Evolutionary conservation across 2,797 vertebrate genomes (phyloP).

Genomic region (Squalus acanthias): DNA sequence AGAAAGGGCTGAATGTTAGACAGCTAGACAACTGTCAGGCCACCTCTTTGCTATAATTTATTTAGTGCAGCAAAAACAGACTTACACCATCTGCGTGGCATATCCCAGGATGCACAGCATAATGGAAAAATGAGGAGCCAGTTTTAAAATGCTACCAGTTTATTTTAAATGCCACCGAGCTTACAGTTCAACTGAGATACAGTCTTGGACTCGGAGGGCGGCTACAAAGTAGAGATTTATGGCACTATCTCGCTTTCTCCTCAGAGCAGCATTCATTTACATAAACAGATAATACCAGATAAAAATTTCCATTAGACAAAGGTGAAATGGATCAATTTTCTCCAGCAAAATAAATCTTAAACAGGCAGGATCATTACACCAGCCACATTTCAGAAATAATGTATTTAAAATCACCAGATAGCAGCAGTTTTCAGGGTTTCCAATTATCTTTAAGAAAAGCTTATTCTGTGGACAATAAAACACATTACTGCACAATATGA

Average conservation of each 20-base stretch:
- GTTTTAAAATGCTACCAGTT: conserved; percentile 35
- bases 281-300: conserved; percentile 99
- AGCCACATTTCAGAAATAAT: conserved; percentile 97
- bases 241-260: conserved; percentile 77
- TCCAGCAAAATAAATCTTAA: conserved; percentile 99
- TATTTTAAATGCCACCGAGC: conserved; percentile 21
- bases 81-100: conserved; percentile 30
- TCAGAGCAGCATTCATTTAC: conserved; percentile 91
- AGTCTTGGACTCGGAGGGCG: conserved; percentile 30
- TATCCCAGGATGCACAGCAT: conserved; percentile 33
- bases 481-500: conserved; percentile 99
- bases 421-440: conserved; percentile 95
- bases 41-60: conserved; percentile 43
- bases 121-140: conserved; percentile 35
- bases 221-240: conserved; percentile 81
- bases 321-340: conserved; percentile 99
- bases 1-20: conserved; percentile 39
- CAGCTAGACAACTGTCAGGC: conserved; percentile 43
- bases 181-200: conserved; percentile 33
- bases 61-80: conserved; percentile 44
- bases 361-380: conserved; percentile 97
- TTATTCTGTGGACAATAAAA: conserved; percentile 99
- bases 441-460: conserved; percentile 99
- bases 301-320: conserved; percentile 99
- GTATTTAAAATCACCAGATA: conserved; percentile 92